Evolutionary conservation across 2,113 vertebrate species (phyloP).

Genomic region (Thymallus thymallus): DNA sequence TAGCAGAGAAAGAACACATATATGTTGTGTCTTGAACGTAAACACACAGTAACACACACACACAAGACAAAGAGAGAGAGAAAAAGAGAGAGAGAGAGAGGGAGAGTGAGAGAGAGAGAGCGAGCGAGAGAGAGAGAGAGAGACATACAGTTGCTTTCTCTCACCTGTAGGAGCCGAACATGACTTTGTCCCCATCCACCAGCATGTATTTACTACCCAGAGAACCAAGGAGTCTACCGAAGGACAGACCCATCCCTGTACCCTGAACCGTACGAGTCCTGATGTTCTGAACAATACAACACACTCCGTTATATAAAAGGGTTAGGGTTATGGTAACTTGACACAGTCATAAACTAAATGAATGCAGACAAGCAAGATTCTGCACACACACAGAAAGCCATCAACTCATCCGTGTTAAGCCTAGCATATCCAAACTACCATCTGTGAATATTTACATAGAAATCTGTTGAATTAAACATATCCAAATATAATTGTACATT

Average conservation of each 20-base stretch:
- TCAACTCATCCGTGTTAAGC: no score
- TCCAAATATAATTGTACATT: no score
- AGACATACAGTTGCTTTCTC: constrained; percentile 2
- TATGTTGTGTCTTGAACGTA: background rate
- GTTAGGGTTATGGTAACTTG: no score
- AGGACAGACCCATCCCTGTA: constrained; percentile 79
- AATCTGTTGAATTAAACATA: no score
- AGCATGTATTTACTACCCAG: constrained; percentile 88
- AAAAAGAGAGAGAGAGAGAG: no score
- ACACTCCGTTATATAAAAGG: background rate
- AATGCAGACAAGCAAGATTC: background rate
- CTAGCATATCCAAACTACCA: no score
- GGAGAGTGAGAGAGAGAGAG: no score
- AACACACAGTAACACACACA: background rate
- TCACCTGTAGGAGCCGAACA: constrained; percentile 89
- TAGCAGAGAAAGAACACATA: background rate
- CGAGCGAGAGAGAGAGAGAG: no score
- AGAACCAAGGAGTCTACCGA: constrained; percentile 82
- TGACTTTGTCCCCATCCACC: constrained; percentile 92
- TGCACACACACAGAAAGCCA: no score
- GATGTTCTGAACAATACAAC: constrained; percentile 77
- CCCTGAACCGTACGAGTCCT: constrained; percentile 83
- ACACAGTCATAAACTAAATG: background rate
- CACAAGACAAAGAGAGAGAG: no score
- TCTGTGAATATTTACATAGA: no score